Evolutionary conservation across 2,113 vertebrate genomes (phyloP), one percentile per base, ranked within the genome.

Genomic region (Connochaetes taurinus): DNA sequence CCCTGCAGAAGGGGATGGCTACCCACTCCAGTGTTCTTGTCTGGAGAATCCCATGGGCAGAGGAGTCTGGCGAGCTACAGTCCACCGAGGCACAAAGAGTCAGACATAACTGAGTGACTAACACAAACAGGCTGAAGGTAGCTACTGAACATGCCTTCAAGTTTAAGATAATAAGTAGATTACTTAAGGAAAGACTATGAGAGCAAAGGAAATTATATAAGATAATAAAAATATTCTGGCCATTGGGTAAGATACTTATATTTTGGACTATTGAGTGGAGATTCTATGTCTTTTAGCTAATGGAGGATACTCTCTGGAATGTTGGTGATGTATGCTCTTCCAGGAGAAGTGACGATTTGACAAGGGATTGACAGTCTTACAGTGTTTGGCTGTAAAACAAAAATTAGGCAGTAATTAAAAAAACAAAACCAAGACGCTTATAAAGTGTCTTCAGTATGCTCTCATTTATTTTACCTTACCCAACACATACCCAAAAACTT

Each of bases 401-500:
- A 87, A 85, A 25, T 67, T 87, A 87, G 29, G 40, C 67, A 76
- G 14, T 74, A 83, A 94, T 82, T 94, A 80, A 80, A 62, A 95
- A 31, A 88, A 57, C 13, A 87, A 47, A 89, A 93, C 47, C 19
- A 58, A 85, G 50, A 87, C 13, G 81, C 27, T 40, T 55, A 76
- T 1, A 84, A 92, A 82, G 87, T 76, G 55, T 89, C 74, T 91
- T 52, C 57, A 29, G 90, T 80, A 94, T 5, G 57, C 50, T 85
- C 25, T 74, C 57, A 50, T 93, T 88, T 96, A 19, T 84, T 96
- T 97, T 82, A 78, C 80, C 45, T 53, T 92, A 47, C 15, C 87
- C 25, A 84, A 33, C 29, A 71, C 3, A 33, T 87, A 84, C n/a
- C n/a, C 33, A 40, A n/a, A 80, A 67, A 67, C 27, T 43, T 78